Conservation (phyloP, 2,888 invertebrate species). For the Galerucella nymphaeae region DNA sequence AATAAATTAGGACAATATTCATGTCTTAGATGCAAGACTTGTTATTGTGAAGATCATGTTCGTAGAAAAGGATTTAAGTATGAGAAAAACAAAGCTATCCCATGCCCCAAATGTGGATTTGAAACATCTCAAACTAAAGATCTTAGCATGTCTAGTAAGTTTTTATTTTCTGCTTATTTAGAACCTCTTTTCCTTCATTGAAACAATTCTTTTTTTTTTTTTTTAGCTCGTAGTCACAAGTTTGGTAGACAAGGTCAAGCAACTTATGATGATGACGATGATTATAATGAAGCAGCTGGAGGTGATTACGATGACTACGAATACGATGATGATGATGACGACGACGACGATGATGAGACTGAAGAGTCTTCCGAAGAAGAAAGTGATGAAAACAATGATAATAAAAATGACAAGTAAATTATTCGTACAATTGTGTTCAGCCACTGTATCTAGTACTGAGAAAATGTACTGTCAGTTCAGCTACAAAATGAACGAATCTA, state of each 20-base stretch:
- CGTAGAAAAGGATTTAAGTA: conserved; percentile 91
- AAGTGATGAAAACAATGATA: conserved; percentile 9
- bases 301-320: conserved; percentile 14
- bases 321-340: conserved; percentile 43
- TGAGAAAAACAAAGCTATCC: conserved; percentile 83
- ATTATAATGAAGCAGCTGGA: conserved; percentile 14
- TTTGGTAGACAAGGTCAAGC: conserved; percentile 85
- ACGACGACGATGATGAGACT: conserved; percentile 33
- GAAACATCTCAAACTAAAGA: conserved; percentile 94
- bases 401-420: conserved; percentile 1
- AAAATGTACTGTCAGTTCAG: too few relatives aligned
- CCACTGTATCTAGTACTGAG: too few relatives aligned
- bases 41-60: conserved; percentile 97
- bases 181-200: too few relatives aligned
- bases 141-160: conserved; percentile 93
- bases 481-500: too few relatives aligned
- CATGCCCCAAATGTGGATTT: conserved; percentile 94
- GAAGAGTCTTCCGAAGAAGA: conserved; percentile 35
- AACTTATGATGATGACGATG: conserved; percentile 52
- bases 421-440: background rate
- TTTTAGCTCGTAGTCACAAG: conserved; percentile 83
- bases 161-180: background rate
- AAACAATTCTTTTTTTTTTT: conserved; percentile 33
- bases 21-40: conserved; percentile 94
- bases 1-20: conserved; percentile 95